Base-by-base conservation (phyloP, 2,113 vertebrate species). In the Forbesichthys papilliferus region DNA sequence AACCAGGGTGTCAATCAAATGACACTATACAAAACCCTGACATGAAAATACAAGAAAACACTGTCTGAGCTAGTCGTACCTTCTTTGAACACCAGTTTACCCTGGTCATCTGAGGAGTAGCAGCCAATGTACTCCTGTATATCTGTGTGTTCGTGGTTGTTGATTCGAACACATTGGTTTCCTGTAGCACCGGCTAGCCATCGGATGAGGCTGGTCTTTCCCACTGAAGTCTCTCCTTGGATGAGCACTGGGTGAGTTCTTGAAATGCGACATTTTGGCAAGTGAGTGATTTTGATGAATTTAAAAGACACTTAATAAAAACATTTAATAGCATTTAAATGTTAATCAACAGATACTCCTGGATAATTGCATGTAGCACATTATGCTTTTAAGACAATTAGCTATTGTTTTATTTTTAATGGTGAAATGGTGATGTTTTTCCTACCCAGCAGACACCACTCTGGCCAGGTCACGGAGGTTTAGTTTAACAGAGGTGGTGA, bases 41-140 rank as follows among this genome's bases (percentile, higher is more conserved):
- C 27, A 2, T 27, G 27, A 27, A 27, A 27, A 27, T 27, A 27
- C 27, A 27, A 2, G 27, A 27, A 27, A 27, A 42, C 36, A 42
- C 36, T 42, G 36, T 8, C 36, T 42, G 36, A 8, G 0, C 4
- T 0, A 54, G 6, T 14, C 52, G 2, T 83, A 96, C 95, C 95
- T 94, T 99, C 98, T 80, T 94, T 96, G 89, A 99, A 99, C 11
- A 95, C 80, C 79, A 99, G 68, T 76, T 96, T 98, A 64, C 97
- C 98, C 2, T 90, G 85, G 47, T 93, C 79, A n/a, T 96, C 93
- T 0, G 97, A 97, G 0, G 96, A 95, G 10, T 99, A 99, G 84
- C 98, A 98, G 79, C 98, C 97, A 48, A 99, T 95, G 82, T 99
- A 99, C 57, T 99, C 98, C 77, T 99, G 98, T 86, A 99, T 97